Evolutionary conservation across 2,888 invertebrate species (phyloP).

Genomic region (Agonum fuliginosum): DNA sequence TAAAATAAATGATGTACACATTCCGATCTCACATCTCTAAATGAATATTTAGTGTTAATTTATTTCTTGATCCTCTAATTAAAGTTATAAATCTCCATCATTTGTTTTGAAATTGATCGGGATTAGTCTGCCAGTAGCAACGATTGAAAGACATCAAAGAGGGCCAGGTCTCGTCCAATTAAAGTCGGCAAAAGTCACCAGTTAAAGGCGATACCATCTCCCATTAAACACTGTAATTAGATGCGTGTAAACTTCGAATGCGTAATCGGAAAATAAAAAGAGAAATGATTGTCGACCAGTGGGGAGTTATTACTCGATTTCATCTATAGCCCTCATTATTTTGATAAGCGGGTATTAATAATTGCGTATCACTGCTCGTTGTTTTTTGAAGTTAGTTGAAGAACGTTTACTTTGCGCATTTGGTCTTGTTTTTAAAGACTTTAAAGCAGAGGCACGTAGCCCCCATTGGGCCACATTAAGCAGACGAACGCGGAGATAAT

Average conservation of each 20-base stretch:
- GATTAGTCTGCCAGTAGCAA: background rate
- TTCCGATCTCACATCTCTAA: background rate
- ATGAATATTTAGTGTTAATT: background rate
- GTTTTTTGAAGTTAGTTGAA: background rate
- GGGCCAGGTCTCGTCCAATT: slow-evolving; percentile 45
- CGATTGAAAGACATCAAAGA: background rate
- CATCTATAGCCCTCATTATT: slow-evolving; percentile 45
- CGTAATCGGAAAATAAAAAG: slow-evolving; percentile 37
- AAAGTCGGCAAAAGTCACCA: slow-evolving; percentile 57
- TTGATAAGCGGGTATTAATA: slow-evolving; percentile 46
- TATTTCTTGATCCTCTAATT: background rate
- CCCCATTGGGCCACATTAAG: background rate
- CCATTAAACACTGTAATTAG: slow-evolving; percentile 59
- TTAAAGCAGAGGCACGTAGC: background rate
- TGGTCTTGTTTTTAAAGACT: background rate
- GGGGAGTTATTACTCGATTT: slow-evolving; percentile 34
- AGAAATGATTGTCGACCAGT: slow-evolving; percentile 22
- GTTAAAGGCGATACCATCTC: slow-evolving; percentile 61
- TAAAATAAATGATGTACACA: background rate
- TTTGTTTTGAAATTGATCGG: background rate
- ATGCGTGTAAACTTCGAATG: slow-evolving; percentile 43
- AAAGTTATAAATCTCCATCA: slow-evolving; percentile 6
- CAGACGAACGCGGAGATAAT: background rate
- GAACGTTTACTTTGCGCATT: slow-evolving; percentile 8
- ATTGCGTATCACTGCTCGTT: slow-evolving; percentile 29